Evolutionary conservation across 2,797 vertebrate genomes (phyloP), one percentile per base, ranked within the genome.

Genomic region (Holocentrus rufus): DNA sequence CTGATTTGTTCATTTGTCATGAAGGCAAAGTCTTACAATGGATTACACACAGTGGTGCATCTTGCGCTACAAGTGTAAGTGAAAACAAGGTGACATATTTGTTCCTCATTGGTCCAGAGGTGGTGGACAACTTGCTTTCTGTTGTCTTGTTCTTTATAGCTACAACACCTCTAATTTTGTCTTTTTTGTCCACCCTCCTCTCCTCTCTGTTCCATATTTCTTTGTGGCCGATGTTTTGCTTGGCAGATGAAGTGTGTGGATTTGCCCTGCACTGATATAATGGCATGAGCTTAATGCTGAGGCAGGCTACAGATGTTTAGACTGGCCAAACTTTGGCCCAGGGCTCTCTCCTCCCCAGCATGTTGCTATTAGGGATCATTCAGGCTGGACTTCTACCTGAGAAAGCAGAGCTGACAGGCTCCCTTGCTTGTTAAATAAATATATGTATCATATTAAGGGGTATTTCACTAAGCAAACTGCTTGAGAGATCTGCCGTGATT

Each of bases 81-180:
- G n/a, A 39, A 39, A 39, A 39, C 31, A 34, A 34, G 31, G 2
- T 34, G 31, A 34, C 31, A 34, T 5, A 34, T 34, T 34, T 34
- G 31, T 34, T 34, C 5, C 31, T 34, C 5, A 34, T 5, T 34
- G 31, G 8, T 8, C 31, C 31, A 34, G 31, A 34, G 31, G 31
- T 5, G 31, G 31, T 5, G 1, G 31, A 8, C 8, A 8, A 34
- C 31, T 5, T 34, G 31, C 8, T 34, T 34, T 5, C 31, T 8
- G 2, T 34, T 34, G 80, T 88, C 84, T 90, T 86, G 46, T 34
- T 65, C 36, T 30, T 5, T 53, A 86, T 90, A 90, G 85, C 75
- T 85, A 91, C 88, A n/a, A n/a, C n/a, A n/a, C n/a, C 90, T 81
- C 89, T n/a, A 18, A 8, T 88, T 91, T 84, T 83, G n/a, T n/a